Base-by-base conservation (phyloP, 2,797 vertebrate species). In the Ctenopoma kingsleyae region DNA sequence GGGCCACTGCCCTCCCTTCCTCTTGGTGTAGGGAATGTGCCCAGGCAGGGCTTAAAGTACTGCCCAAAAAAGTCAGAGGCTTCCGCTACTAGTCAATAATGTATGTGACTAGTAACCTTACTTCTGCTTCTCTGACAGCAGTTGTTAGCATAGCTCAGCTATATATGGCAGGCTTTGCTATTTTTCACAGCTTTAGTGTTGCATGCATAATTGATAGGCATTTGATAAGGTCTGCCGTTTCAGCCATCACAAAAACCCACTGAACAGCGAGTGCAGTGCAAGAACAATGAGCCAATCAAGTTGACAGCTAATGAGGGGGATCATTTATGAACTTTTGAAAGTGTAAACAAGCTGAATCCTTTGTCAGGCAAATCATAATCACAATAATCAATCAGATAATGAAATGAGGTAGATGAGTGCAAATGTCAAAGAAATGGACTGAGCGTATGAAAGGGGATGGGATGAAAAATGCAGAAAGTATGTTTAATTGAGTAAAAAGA, bases 191-290 rank as follows among this genome's bases (percentile, higher is more conserved):
- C 66, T 83, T 81, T 73, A 68, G 60, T 47, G 72, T 74, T 80
- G 10, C 76, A 87, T 91, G 85, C 80, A 90, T 92, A 91, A 92
- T 91, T 73, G 64, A 86, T 80, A 58, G 63, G 60, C 67, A 74
- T 86, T 85, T 87, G 71, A 79, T 86, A 87, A 92, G 89, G 91
- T 93, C 89, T 87, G 71, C 36, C 53, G 69, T 79, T 90, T 85
- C 71, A 70, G 13, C 72, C 73, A 11, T 80, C 74, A 67, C 27
- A 72, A 51, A 84, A 80, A 75, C 55, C 38, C 6, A 46, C 67
- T 12, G 16, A 49, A 48, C 60, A 36, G 71, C 17, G 16, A 62
- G 68, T 43, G 23, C 22, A 15, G 48, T 12, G 2, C 57, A 52
- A 15, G 41, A 80, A 79, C 76, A 84, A 85, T 83, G 57, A 69